Evolutionary conservation across 1,140 invertebrate genomes (phyloP).

Genomic region (Aphelinus certus): DNA sequence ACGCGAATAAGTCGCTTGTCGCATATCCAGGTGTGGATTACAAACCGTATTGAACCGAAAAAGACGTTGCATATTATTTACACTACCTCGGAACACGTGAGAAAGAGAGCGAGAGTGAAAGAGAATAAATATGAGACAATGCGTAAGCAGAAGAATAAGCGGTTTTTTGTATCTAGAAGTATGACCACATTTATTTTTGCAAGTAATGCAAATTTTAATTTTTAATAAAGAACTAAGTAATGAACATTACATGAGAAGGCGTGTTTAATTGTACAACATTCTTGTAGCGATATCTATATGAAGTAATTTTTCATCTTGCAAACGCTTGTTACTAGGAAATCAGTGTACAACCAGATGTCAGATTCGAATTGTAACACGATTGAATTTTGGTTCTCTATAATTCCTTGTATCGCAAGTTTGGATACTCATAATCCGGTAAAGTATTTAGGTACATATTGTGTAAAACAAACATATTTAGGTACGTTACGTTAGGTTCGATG

Average conservation of each 20-base stretch:
- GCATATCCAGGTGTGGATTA: constrained; percentile 48
- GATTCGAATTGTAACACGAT: no score
- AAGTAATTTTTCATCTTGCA: no score
- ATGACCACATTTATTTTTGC: constrained; percentile 17
- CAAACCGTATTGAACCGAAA: constrained; percentile 40
- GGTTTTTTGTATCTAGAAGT: constrained; percentile 22
- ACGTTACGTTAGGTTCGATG: background rate
- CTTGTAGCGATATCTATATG: no score
- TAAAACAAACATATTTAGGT: no score
- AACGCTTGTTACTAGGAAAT: no score
- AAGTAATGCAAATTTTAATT: constrained; percentile 1
- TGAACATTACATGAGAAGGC: constrained; percentile 1
- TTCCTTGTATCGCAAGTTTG: no score
- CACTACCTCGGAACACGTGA: constrained; percentile 21
- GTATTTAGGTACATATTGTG: no score
- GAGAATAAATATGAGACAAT: background rate
- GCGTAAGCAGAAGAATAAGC: constrained; percentile 8
- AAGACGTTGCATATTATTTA: constrained; percentile 26
- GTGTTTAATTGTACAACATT: background rate
- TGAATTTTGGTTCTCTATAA: no score
- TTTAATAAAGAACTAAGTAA: constrained; percentile 29
- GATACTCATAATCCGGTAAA: no score
- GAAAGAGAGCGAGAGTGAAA: constrained; percentile 7
- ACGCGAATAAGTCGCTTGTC: constrained; percentile 49
- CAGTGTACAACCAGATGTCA: no score